phyloP scores from a whole-genome alignment of 1,140 invertebrate species.

The Steinernema khuongi region DNA sequence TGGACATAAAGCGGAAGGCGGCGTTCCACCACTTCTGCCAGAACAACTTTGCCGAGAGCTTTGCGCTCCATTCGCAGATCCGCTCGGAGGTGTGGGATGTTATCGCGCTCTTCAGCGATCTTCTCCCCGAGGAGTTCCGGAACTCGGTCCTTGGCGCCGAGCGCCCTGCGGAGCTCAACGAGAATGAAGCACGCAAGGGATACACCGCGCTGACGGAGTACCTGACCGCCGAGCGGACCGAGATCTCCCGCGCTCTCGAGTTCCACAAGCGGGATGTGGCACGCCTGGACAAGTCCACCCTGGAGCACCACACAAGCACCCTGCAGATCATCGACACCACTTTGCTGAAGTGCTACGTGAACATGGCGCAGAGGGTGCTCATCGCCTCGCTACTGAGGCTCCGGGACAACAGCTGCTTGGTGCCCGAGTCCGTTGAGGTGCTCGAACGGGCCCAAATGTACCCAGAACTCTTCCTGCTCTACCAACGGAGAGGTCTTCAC shows the following conservation, averaged over 20 bases:
- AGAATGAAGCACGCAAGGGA: not conserved
- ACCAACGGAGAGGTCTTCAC: slow-evolving; percentile 67
- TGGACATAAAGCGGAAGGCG: too few species aligned
- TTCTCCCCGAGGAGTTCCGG: not conserved
- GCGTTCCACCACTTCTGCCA: not conserved
- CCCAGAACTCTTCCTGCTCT: slow-evolving; percentile 87
- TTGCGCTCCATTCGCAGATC: not conserved
- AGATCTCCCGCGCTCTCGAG: not conserved
- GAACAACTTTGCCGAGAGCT: not conserved
- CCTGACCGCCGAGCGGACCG: not conserved
- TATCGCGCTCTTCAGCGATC: not conserved
- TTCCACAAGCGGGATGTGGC: not conserved
- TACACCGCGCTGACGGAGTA: not conserved
- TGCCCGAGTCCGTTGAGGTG: slow-evolving; percentile 85
- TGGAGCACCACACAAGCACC: not conserved
- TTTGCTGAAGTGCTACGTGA: slow-evolving; percentile 64
- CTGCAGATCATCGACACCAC: slow-evolving; percentile 63
- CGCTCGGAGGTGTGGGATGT: not conserved
- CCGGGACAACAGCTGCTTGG: slow-evolving; percentile 80
- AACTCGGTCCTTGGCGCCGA: not conserved
- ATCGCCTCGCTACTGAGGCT: slow-evolving; percentile 80
- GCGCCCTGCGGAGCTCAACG: not conserved
- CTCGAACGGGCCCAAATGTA: slow-evolving; percentile 79
- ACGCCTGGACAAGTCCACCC: not conserved
- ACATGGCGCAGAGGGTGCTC: slow-evolving; percentile 80